Conservation (phyloP, 2,888 invertebrate species). For the Philhelius pedissequus region DNA sequence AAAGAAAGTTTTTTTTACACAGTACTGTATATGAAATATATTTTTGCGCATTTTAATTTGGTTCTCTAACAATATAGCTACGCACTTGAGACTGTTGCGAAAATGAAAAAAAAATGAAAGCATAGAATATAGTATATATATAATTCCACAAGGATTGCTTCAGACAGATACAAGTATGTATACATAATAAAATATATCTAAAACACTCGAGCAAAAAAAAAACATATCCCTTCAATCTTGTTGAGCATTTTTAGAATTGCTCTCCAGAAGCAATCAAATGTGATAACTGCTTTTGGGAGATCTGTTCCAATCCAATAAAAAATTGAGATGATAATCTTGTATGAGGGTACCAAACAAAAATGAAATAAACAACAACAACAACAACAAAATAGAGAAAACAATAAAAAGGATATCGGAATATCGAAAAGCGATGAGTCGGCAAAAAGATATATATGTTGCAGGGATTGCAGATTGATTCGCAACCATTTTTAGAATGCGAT, state of each 20-base stretch:
- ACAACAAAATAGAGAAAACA: not conserved
- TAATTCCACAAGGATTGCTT: not conserved
- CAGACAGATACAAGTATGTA: no score
- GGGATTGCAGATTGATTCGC: slow-evolving; percentile 64
- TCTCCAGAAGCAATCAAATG: slow-evolving; percentile 59
- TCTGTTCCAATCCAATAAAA: slow-evolving; percentile 51
- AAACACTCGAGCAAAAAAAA: not conserved
- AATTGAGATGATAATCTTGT: slow-evolving; percentile 54
- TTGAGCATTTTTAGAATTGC: slow-evolving; percentile 30
- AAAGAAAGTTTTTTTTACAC: no score
- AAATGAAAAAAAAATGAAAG: not conserved
- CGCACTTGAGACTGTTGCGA: slow-evolving; percentile 43
- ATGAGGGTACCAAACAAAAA: slow-evolving; percentile 11
- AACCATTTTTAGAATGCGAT: slow-evolving; percentile 47
- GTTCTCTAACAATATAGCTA: slow-evolving; percentile 7
- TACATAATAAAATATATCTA: not conserved
- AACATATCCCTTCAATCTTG: slow-evolving; percentile 8
- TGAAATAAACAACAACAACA: slow-evolving; percentile 5
- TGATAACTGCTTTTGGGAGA: slow-evolving; percentile 57
- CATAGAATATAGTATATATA: not conserved
- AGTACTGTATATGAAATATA: not conserved
- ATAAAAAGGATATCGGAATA: slow-evolving; percentile 44
- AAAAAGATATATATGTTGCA: slow-evolving; percentile 57
- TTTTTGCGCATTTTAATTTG: slow-evolving; percentile 36
- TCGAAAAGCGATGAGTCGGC: slow-evolving; percentile 55